Percentiles rank a stretch among this genome's conserved stretches.
Conservation (phyloP, 2,888 invertebrate species). For the Lordiphosa fenestrarum region DNA sequence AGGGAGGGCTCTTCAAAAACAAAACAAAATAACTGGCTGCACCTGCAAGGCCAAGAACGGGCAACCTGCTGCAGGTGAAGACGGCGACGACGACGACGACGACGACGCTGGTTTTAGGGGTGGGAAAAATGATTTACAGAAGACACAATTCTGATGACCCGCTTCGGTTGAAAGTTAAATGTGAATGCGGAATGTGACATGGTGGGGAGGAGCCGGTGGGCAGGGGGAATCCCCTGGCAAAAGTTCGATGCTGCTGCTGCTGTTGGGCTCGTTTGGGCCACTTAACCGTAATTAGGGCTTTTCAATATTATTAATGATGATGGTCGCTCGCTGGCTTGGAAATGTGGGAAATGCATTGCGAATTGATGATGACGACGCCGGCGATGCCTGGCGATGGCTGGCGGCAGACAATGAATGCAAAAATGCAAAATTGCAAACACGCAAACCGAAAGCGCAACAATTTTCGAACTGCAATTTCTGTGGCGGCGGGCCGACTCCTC, state of each 20-base stretch:
- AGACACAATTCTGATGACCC: slow-evolving; percentile 26
- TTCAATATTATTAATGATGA: slow-evolving; percentile 75
- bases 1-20: slow-evolving; percentile 1
- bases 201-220: background rate
- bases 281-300: slow-evolving; percentile 74
- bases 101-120: slow-evolving; percentile 47
- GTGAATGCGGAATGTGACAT: slow-evolving; percentile 14
- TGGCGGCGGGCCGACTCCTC: slow-evolving; percentile 36
- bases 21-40: slow-evolving; percentile 14
- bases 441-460: slow-evolving; percentile 72
- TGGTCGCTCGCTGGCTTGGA: slow-evolving; percentile 49
- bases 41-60: slow-evolving; percentile 34
- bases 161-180: slow-evolving; percentile 27
- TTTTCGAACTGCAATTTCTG: slow-evolving; percentile 68
- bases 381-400: slow-evolving; percentile 21
- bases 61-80: slow-evolving; percentile 34
- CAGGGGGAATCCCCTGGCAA: slow-evolving; percentile 22
- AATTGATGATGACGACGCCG: slow-evolving; percentile 62
- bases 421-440: slow-evolving; percentile 66
- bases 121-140: slow-evolving; percentile 70
- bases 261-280: slow-evolving; percentile 55
- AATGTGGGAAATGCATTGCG: slow-evolving; percentile 73
- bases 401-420: slow-evolving; percentile 56
- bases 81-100: slow-evolving; percentile 3
- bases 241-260: slow-evolving; percentile 34